Evolutionary conservation across 1,140 invertebrate species (phyloP).

Genomic region (Pseudomyrmex flavicornis): DNA sequence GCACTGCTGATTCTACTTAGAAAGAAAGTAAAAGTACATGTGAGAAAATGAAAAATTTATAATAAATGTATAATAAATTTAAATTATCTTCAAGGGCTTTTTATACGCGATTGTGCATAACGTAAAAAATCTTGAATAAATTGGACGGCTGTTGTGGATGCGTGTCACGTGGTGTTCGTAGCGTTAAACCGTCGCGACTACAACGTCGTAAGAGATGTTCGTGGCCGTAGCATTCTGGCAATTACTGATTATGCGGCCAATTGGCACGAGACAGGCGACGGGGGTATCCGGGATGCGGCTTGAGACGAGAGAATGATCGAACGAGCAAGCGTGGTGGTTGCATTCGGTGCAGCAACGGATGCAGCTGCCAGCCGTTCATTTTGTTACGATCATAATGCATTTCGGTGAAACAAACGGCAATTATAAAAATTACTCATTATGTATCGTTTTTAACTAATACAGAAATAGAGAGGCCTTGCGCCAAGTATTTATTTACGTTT

Average conservation of each 20-base stretch:
- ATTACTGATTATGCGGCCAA: constrained; percentile 75
- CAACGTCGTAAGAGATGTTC: constrained; percentile 67
- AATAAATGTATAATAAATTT: no score
- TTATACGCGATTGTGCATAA: no score
- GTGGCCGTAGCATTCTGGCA: constrained; percentile 69
- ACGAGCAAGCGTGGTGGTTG: constrained; percentile 28
- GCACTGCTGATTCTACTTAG: no score
- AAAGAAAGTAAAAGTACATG: no score
- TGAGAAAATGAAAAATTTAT: no score
- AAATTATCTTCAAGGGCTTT: no score
- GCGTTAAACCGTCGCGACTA: background rate
- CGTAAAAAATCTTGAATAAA: constrained; percentile 1
- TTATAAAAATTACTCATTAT: constrained; percentile 5
- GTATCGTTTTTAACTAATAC: constrained; percentile 10
- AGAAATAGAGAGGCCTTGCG: no score
- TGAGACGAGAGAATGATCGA: constrained; percentile 72
- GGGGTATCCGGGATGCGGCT: constrained; percentile 52
- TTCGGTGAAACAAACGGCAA: constrained; percentile 17
- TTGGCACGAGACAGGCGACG: constrained; percentile 68
- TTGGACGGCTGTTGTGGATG: background rate
- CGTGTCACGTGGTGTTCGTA: constrained; percentile 33
- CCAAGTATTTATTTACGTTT: no score
- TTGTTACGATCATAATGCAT: constrained; percentile 38
- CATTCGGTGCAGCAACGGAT: constrained; percentile 46
- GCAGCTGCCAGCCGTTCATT: constrained; percentile 66